Conservation (phyloP, 1,140 invertebrate species). For the Stegodyphus mimosarum region DNA sequence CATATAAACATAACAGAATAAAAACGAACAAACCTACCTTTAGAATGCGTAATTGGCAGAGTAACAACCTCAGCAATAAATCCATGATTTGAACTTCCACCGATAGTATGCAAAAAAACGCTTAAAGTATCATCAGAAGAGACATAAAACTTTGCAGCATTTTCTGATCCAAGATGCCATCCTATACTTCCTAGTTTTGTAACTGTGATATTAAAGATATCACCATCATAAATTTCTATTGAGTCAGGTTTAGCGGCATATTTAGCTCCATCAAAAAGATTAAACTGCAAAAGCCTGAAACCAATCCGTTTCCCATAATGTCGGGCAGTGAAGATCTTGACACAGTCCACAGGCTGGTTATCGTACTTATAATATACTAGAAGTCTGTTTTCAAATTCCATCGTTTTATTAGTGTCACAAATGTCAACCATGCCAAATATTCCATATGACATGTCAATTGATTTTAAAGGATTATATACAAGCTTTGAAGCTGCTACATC, state of each 20-base stretch:
- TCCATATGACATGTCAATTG: constrained; percentile 90
- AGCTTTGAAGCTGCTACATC: constrained; percentile 72
- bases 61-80: constrained; percentile 98
- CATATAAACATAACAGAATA: neutral
- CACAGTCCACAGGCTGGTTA: constrained; percentile 94
- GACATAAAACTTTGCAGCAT: constrained; percentile 51
- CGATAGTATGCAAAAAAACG: constrained; percentile 92
- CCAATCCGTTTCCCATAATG: constrained; percentile 87
- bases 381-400: constrained; percentile 89
- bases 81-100: constrained; percentile 90
- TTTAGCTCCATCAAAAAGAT: constrained; percentile 89
- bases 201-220: constrained; percentile 82
- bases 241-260: constrained; percentile 84
- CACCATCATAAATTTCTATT: constrained; percentile 90
- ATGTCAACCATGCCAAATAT: constrained; percentile 96
- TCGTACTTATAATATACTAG: constrained; percentile 98
- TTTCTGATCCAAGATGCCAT: constrained; percentile 39
- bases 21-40: constrained; percentile 20
- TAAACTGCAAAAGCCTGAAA: constrained; percentile 89
- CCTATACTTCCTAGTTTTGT: constrained; percentile 52
- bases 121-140: constrained; percentile 76
- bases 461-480: constrained; percentile 76
- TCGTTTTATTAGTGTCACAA: constrained; percentile 92
- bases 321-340: constrained; percentile 94
- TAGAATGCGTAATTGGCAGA: constrained; percentile 80